These are phyloP conservation scores for Myopa testacea DNA, from an alignment of 2,888 invertebrate genomes.

Conservation along the genomic window DNA sequence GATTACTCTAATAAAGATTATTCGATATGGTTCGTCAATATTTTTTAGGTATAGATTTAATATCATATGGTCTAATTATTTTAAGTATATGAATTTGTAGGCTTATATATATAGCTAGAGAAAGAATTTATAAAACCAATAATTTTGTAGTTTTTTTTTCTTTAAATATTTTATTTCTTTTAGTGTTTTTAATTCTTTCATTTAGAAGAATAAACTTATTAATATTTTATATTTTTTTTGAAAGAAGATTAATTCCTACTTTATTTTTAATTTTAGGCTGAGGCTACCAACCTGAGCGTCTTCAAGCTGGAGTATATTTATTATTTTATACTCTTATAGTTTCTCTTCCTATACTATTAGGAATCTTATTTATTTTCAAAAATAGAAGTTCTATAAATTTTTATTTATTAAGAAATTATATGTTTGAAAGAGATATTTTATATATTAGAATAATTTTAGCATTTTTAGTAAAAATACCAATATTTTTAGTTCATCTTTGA, in stretches of 20 bases:
- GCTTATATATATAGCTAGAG: too few relatives aligned
- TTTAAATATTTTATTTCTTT: too few relatives aligned
- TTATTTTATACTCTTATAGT: constrained; percentile 79
- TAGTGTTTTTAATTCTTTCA: too few relatives aligned
- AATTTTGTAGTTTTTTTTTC: too few relatives aligned
- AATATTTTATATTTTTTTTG: too few relatives aligned
- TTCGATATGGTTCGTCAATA: too few relatives aligned
- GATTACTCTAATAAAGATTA: too few relatives aligned
- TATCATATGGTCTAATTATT: too few relatives aligned
- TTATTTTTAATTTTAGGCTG: constrained; percentile 77
- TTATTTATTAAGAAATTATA: constrained; percentile 70
- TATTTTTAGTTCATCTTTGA: constrained; percentile 79
- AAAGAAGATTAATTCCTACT: constrained; percentile 73
- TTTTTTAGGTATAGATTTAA: too few relatives aligned
- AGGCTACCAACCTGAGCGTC: constrained; percentile 77
- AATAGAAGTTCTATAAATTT: constrained; percentile 70
- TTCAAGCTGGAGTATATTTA: constrained; percentile 76
- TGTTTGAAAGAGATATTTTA: constrained; percentile 61
- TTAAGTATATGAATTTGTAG: too few relatives aligned
- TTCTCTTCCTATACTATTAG: constrained; percentile 70
- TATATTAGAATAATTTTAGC: constrained; percentile 71
- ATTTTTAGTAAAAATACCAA: constrained; percentile 73
- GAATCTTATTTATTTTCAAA: constrained; percentile 60
- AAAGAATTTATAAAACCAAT: constrained; percentile 71
- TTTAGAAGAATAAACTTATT: too few relatives aligned